Base-by-base conservation (phyloP, 1,140 invertebrate species). In the Bombus pascuorum region DNA sequence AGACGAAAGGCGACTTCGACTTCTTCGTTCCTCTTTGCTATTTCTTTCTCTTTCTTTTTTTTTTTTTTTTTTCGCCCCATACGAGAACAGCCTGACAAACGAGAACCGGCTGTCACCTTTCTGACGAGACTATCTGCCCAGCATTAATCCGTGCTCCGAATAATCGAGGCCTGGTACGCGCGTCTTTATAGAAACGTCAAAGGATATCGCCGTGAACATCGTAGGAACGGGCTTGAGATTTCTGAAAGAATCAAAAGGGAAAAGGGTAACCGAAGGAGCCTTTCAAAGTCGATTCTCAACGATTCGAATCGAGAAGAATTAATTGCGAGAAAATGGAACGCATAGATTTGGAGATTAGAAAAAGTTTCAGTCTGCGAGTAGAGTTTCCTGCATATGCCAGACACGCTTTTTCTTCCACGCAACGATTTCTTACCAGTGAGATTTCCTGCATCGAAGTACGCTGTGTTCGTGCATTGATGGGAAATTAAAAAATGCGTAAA, bases 101-200 rank as follows among this genome's bases (percentile, higher is more conserved):
- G 85, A 70, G 66, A 87, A 42, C 89, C 90, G 88, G 91, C 92
- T 94, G 93, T 93, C 93, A 91, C 72, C 86, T 82, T 86, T 91
- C 91, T 94, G 93, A 94, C 93, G 93, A 94, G 89, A 94, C 93
- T 94, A 94, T 94, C 92, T 92, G 86, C 81, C 81, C 6, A 44
- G 81, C 71, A 87, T 90, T 90, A 90, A 90, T 90, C 86, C 89
- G 81, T 73, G 83, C 78, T 73, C 84, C 66, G 90, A 85, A 91
- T 91, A 70, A 84, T 90, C 81, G 81, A 79, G 68, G 32, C 34
- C 68, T 53, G 28, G 15, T 22, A 3, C 32, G 47, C 47, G 66
- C 47, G 34, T 80, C 32, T 18, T 39, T 57, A 34, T 65, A 34
- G 74, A 39, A 28, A 72, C 66, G 79, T 83, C 22, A 53, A 83